phyloP scores from a whole-genome alignment of 2,113 vertebrate genomes.

The Alces alces region DNA sequence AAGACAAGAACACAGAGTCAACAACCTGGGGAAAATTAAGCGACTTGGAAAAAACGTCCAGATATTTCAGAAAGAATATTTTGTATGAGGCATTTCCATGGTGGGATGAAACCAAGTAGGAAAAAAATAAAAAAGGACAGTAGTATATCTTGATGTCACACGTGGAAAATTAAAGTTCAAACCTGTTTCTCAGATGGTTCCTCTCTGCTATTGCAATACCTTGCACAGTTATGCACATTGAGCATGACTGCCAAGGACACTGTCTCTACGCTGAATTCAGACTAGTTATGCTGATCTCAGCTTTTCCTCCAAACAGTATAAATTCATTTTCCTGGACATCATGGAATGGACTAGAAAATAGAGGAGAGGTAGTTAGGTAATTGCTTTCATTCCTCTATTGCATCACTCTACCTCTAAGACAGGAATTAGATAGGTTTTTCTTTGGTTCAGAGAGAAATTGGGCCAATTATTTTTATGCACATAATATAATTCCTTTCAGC shows the following conservation, averaged over 20 bases:
- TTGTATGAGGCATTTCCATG: neutral
- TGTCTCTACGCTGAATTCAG: conserved; percentile 30
- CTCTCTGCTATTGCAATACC: neutral
- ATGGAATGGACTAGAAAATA: neutral
- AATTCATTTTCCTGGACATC: conserved; percentile 59
- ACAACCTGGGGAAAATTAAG: neutral
- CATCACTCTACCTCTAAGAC: conserved; percentile 22
- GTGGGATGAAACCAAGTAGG: neutral
- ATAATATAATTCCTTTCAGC: conserved; percentile 50
- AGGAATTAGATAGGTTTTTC: conserved; percentile 52
- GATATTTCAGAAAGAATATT: neutral
- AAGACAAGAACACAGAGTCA: neutral
- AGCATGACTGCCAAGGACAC: conserved; percentile 15
- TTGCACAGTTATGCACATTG: neutral
- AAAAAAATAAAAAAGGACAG: neutral
- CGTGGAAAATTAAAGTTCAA: neutral
- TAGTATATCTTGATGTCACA: neutral
- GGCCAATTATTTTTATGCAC: conserved; percentile 52
- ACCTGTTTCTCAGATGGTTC: neutral
- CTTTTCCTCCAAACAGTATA: conserved; percentile 45
- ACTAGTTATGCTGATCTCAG: conserved; percentile 47
- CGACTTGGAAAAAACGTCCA: neutral
- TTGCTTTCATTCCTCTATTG: conserved; percentile 37
- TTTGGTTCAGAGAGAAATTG: conserved; percentile 59
- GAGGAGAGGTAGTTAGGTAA: conserved; percentile 44